Conservation (phyloP, 2,113 vertebrate species). For the Anarrhichthys ocellatus region DNA sequence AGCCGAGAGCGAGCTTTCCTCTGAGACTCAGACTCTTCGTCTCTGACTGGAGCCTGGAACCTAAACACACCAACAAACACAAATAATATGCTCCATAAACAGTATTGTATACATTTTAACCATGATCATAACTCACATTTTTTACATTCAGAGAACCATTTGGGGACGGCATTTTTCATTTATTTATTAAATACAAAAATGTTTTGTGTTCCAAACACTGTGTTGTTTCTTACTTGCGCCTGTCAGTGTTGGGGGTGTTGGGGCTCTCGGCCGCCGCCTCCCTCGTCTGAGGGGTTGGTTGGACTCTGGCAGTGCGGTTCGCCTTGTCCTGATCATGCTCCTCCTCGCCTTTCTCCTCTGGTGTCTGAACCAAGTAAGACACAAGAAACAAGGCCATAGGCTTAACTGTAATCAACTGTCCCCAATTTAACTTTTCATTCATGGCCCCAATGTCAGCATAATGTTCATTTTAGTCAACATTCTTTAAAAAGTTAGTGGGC, state of each 20-base stretch:
- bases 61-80: conserved; percentile 70
- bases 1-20: conserved; percentile 92
- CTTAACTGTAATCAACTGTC: neutral
- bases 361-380: conserved; percentile 53
- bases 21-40: conserved; percentile 93
- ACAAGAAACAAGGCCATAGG: neutral
- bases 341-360: conserved; percentile 77
- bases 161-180: neutral
- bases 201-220: neutral
- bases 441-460: too few relatives aligned
- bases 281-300: conserved; percentile 83
- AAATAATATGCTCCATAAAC: neutral
- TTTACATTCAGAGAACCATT: neutral
- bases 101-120: neutral
- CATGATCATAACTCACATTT: neutral
- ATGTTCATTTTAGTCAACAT: neutral
- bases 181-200: neutral
- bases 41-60: conserved; percentile 89
- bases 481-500: neutral
- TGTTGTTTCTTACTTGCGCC: conserved; percentile 76
- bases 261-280: conserved; percentile 78
- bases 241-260: conserved; percentile 69
- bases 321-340: conserved; percentile 82
- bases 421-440: neutral
- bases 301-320: conserved; percentile 85